Conservation (phyloP, 2,113 vertebrate genomes). For the Oncorhynchus mykiss region DNA sequence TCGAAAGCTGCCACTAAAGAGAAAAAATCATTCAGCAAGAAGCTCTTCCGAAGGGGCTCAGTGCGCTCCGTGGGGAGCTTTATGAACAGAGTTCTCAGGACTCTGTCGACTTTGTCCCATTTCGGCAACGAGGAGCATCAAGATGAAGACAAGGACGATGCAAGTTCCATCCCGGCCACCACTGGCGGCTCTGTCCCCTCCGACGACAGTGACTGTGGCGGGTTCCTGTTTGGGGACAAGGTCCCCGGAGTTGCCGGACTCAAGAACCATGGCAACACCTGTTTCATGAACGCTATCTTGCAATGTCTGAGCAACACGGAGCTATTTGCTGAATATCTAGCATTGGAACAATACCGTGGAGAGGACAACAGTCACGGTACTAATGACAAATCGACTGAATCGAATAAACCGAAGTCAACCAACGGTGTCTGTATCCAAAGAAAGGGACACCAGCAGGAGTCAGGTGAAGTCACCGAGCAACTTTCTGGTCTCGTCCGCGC, state of each 20-base stretch:
- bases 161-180: slow-evolving; percentile 65
- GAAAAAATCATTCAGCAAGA: slow-evolving; percentile 87
- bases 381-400: slow-evolving; percentile 24
- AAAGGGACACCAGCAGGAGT: slow-evolving; percentile 57
- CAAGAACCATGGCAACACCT: slow-evolving; percentile 98
- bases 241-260: slow-evolving; percentile 90
- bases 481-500: slow-evolving; percentile 92
- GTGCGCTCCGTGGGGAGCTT: slow-evolving; percentile 87
- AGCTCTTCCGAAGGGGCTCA: slow-evolving; percentile 83
- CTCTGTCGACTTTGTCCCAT: slow-evolving; percentile 85
- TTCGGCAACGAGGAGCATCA: slow-evolving; percentile 79
- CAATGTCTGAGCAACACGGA: slow-evolving; percentile 99
- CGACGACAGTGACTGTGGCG: slow-evolving; percentile 71
- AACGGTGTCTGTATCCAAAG: slow-evolving; percentile 66
- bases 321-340: slow-evolving; percentile 94
- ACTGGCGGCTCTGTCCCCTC: slow-evolving; percentile 60
- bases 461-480: slow-evolving; percentile 93
- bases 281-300: slow-evolving; percentile 98
- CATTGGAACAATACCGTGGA: slow-evolving; percentile 85
- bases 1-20: slow-evolving; percentile 81
- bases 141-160: slow-evolving; percentile 70
- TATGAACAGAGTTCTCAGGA: slow-evolving; percentile 87
- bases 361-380: slow-evolving; percentile 24
- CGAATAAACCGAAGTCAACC: slow-evolving; percentile 40
- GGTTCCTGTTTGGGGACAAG: slow-evolving; percentile 70